Evolutionary conservation across 2,888 invertebrate genomes (phyloP).

Genomic region (Aromia moschata): DNA sequence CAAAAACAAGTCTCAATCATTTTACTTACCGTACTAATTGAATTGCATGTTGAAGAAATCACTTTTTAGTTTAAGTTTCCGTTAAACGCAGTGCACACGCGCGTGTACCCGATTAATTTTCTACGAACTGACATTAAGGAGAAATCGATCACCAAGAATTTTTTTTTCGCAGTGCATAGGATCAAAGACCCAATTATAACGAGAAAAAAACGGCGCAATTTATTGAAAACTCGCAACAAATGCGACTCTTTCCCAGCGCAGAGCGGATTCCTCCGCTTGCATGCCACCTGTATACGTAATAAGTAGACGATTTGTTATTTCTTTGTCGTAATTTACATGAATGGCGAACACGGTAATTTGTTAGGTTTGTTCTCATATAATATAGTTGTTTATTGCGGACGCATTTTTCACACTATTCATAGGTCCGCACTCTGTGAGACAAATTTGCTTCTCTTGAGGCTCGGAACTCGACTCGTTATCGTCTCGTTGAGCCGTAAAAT

Average conservation of each 20-base stretch:
- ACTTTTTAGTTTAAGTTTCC: too few relatives aligned
- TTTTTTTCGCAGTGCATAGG: background rate
- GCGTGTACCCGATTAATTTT: too few relatives aligned
- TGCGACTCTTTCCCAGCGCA: slow-evolving; percentile 33
- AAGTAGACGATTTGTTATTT: slow-evolving; percentile 43
- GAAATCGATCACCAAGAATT: background rate
- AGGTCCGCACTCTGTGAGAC: slow-evolving; percentile 19
- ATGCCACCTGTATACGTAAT: slow-evolving; percentile 37
- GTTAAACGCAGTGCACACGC: too few relatives aligned
- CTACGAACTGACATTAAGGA: too few relatives aligned
- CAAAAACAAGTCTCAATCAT: too few relatives aligned
- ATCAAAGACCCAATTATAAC: slow-evolving; percentile 12
- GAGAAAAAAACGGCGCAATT: slow-evolving; percentile 27
- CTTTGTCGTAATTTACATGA: slow-evolving; percentile 32
- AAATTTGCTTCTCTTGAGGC: slow-evolving; percentile 33
- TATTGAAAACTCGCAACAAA: slow-evolving; percentile 31
- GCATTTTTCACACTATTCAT: slow-evolving; percentile 31
- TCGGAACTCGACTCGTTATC: too few relatives aligned
- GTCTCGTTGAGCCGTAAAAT: too few relatives aligned
- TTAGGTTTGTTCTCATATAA: slow-evolving; percentile 30
- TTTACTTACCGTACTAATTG: too few relatives aligned
- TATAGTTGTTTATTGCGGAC: slow-evolving; percentile 41
- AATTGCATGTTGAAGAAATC: too few relatives aligned
- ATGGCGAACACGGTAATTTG: slow-evolving; percentile 24
- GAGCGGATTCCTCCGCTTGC: slow-evolving; percentile 32